Evolutionary conservation across 2,888 invertebrate genomes (phyloP).

Genomic region (Dendrolimus houi): DNA sequence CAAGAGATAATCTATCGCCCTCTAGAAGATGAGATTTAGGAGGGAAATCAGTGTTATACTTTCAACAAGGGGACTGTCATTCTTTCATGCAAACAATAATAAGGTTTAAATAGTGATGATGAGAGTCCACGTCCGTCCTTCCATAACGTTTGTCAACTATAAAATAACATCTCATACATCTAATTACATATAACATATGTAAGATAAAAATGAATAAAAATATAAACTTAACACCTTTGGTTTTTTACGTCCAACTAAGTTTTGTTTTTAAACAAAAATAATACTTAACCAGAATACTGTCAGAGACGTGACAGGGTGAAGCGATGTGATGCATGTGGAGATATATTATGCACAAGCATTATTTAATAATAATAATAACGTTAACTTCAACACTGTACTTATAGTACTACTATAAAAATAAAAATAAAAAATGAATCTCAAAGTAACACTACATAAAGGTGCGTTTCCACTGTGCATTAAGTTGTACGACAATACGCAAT

Average conservation of each 20-base stretch:
- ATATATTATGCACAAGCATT: background rate
- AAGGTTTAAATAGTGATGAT: background rate
- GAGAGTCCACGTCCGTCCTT: background rate
- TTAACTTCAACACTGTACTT: slow-evolving; percentile 11
- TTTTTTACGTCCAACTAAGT: slow-evolving; percentile 19
- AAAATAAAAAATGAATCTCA: slow-evolving; percentile 8
- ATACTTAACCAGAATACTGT: slow-evolving; percentile 34
- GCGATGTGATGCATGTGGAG: background rate
- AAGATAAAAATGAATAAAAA: slow-evolving; percentile 12
- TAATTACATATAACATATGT: slow-evolving; percentile 18
- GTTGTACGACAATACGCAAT: background rate
- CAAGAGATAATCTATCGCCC: no score
- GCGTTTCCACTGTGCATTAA: slow-evolving; percentile 4
- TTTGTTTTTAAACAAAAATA: slow-evolving; percentile 29
- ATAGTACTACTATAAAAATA: slow-evolving; percentile 12
- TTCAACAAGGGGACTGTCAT: no score
- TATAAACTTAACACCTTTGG: slow-evolving; percentile 48
- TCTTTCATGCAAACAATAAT: no score
- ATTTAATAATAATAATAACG: background rate
- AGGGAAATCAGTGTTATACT: no score
- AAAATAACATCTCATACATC: slow-evolving; percentile 8
- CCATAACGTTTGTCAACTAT: background rate
- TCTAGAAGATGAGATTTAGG: no score
- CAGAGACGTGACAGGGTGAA: slow-evolving; percentile 14
- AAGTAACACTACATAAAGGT: slow-evolving; percentile 2